Conservation (phyloP, 2,113 vertebrate species). For the Capra hircus region DNA sequence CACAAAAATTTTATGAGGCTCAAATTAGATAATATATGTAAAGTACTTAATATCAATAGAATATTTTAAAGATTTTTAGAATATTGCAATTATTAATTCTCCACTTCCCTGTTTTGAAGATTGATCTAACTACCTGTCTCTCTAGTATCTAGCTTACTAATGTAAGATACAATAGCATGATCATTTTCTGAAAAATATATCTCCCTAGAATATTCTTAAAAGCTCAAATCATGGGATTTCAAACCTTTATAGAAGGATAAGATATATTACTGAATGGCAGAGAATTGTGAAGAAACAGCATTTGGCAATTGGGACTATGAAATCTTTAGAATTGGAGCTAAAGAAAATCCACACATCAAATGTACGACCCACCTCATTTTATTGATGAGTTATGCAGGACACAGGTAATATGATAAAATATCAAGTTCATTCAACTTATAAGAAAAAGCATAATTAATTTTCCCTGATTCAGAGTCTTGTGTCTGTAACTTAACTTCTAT, state of each 20-base stretch:
- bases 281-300: not conserved
- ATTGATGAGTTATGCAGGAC: not conserved
- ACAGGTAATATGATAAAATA: not conserved
- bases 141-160: not conserved
- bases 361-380: not conserved
- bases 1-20: not conserved
- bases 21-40: not conserved
- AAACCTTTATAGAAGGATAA: not conserved
- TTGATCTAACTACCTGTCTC: not conserved
- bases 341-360: not conserved
- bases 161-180: not conserved
- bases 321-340: not conserved
- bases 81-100: not conserved
- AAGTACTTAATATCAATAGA: not conserved
- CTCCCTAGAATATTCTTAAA: not conserved
- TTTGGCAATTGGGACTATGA: not conserved
- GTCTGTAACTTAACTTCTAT: not conserved
- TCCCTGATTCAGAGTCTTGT: not conserved
- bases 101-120: not conserved
- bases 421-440: not conserved
- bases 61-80: not conserved
- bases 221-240: not conserved
- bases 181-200: not conserved
- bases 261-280: not conserved
- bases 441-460: not conserved